A percentile compares a stretch with the other conserved stretches of the same genome.
Evolutionary conservation across 2,113 vertebrate genomes (phyloP).

Genomic region (Vidua chalybeata): DNA sequence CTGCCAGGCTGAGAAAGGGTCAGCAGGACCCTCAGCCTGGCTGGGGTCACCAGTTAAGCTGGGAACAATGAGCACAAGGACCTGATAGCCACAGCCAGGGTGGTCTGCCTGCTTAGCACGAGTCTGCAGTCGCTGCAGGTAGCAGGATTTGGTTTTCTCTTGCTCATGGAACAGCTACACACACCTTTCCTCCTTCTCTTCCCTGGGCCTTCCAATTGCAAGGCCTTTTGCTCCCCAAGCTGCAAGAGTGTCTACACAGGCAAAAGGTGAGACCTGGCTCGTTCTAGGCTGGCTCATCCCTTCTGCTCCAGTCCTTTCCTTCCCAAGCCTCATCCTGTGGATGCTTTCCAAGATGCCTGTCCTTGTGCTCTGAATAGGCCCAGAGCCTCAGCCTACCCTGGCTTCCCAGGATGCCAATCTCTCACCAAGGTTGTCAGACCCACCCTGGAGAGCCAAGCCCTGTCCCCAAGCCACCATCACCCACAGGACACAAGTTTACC

Average conservation of each 20-base stretch:
- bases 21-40: background rate
- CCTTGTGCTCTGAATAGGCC: background rate
- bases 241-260: background rate
- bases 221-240: background rate
- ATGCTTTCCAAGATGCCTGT: fast-evolving
- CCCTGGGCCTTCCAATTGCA: background rate
- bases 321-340: background rate
- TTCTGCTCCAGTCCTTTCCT: background rate
- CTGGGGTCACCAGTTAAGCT: background rate
- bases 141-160: background rate
- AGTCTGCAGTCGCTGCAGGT: fast-evolving
- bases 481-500: background rate
- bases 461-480: background rate
- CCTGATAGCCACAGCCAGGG: background rate
- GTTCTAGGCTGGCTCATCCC: background rate
- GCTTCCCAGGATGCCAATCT: background rate
- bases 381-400: background rate
- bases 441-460: background rate
- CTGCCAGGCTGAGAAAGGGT: background rate
- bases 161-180: fast-evolving
- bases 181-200: background rate
- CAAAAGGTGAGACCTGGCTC: background rate
- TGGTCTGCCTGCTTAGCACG: fast-evolving
- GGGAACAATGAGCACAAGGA: fast-evolving
- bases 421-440: background rate